Evolutionary conservation across 2,113 vertebrate genomes (phyloP), one percentile per base, ranked within the genome.

Genomic region (Meles meles): DNA sequence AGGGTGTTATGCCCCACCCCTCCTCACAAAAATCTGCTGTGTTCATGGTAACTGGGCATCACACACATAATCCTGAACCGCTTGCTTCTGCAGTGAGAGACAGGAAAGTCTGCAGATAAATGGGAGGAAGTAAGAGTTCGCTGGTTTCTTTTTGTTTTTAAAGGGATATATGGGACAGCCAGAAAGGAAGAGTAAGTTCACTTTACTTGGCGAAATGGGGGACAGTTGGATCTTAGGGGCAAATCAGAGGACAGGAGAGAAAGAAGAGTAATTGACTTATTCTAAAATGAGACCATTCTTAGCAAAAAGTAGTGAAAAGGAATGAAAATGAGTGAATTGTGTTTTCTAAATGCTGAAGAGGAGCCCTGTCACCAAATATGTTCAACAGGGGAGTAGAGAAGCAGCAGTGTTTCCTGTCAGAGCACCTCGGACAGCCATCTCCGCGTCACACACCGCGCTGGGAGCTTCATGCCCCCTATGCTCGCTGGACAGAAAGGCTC

Each of bases 41-140:
- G 86, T 90, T 93, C 90, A 72, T 93, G 90, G 89, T 59, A 90
- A 93, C 2, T 47, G 63, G 57, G 79, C 63, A 57, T 67, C 90
- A 67, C 49, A 88, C 5, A 72, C n/a, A 47, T 14, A 47, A 14
- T 59, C 47, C n/a, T 37, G 39, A 94, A 39, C 2, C 52, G 20
- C 61, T 74, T 55, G 39, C 42, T 83, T 76, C 87, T 88, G 18
- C 23, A 65, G 63, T 14, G 20, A 82, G 37, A 96, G 42, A 76
- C 0, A 34, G 37, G 17, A 31, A 88, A 71, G 39, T 27, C 42
- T 72, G 29, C 49, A 90, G 80, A 88, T 52, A 7, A 80, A 72
- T 10, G 42, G 55, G 14, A 81, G 59, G 59, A 34, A 69, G 29
- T 23, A 20, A 72, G 52, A 57, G 27, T 71, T 52, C 27, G 57